Evolutionary conservation across 2,888 invertebrate species (phyloP), one percentile per base, ranked within the genome.

Genomic region (Laothoe populi): DNA sequence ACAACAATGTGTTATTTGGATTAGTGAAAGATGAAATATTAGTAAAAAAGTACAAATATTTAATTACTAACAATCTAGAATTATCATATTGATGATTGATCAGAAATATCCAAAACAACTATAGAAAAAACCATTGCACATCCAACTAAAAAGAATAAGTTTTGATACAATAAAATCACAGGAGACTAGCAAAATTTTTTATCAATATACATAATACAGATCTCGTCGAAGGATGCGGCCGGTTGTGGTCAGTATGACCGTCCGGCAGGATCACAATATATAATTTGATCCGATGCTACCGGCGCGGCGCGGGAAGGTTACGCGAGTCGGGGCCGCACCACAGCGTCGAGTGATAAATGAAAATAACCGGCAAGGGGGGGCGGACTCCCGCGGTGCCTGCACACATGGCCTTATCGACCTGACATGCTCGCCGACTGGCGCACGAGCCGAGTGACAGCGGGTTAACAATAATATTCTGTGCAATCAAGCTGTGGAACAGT

Each of bases 341-440:
- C 46, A 19, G 44, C 23, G 13, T 71, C 78, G 76, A 81, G 83
- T 88, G 88, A 90, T 90, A 89, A 92, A 91, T 92, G 90, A 90
- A 91, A 92, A 92, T 92, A 92, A 88, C 84, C 87, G 75, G 86
- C 84, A 83, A 86, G 85, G 87, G 87, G n/a, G 87, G 90, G 83
- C 81, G 82, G 81, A 73, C 91, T 89, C 90, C 92, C 90, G 90
- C 88, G 82, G 91, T 84, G 90, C 81, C 82, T 84, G 86, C 88
- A 88, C 91, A 92, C 90, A 90, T 92, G 91, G 89, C 84, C 86
- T 79, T 86, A 88, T 88, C 89, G 88, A 88, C 88, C 87, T 77
- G 79, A 68, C 65, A 63, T 61, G 58, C 63, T 66, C 80, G 78
- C 53, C 57, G 74, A 72, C 70, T 60, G 62, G 69, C 71, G 71